phyloP scores from a whole-genome alignment of 2,113 vertebrate species.

The Ginglymostoma cirratum region DNA sequence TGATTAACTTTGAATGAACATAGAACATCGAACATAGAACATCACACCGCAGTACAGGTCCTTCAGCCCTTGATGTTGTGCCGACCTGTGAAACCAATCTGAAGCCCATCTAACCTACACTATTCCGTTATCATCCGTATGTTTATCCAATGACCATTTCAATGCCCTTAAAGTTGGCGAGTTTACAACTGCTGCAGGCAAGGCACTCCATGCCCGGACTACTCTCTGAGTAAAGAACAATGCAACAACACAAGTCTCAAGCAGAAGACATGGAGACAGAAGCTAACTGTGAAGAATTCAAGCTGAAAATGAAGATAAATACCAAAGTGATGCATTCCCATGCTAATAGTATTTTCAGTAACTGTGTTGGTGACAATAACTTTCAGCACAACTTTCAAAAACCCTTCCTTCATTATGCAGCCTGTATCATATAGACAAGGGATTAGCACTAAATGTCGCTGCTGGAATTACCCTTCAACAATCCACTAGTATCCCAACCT shows the following conservation, averaged over 20 bases:
- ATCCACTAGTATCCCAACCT: background rate
- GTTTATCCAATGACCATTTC: too few relatives aligned
- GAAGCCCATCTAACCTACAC: too few relatives aligned
- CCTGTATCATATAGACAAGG: background rate
- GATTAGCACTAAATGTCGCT: background rate
- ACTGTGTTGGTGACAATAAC: background rate
- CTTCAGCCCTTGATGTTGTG: too few relatives aligned
- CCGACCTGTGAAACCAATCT: too few relatives aligned
- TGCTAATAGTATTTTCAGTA: background rate
- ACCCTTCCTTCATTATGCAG: background rate
- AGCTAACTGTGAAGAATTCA: background rate
- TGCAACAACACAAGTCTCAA: background rate
- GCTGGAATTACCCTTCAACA: background rate
- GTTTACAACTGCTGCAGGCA: too few relatives aligned
- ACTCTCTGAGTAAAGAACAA: too few relatives aligned
- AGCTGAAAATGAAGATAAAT: background rate
- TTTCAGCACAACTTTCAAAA: background rate
- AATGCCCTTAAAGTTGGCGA: too few relatives aligned
- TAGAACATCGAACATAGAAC: too few relatives aligned
- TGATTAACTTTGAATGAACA: background rate
- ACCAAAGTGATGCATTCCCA: background rate
- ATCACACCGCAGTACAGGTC: too few relatives aligned
- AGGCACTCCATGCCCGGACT: too few relatives aligned
- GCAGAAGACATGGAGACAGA: background rate
- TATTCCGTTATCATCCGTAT: too few relatives aligned